Conservation (phyloP, 2,797 vertebrate genomes). For the Danionella dracula region DNA sequence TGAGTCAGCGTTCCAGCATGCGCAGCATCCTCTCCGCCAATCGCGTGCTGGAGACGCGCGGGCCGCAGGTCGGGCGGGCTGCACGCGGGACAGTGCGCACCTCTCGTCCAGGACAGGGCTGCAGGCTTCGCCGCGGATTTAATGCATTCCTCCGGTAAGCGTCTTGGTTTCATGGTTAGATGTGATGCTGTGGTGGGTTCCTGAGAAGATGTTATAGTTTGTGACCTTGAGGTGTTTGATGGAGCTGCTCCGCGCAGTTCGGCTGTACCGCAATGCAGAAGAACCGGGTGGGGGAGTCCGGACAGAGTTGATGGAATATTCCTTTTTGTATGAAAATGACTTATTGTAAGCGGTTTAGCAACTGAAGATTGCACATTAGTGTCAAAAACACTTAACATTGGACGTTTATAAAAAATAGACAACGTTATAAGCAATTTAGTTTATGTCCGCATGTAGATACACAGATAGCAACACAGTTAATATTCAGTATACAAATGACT, state of each 20-base stretch:
- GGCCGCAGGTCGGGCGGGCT: slow-evolving; percentile 46
- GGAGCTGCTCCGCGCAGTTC: not conserved
- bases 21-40: slow-evolving; percentile 53
- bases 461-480: too few species aligned
- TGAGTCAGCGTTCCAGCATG: slow-evolving; percentile 40
- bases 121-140: slow-evolving; percentile 39
- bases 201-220: not conserved
- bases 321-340: too few species aligned
- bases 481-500: too few species aligned
- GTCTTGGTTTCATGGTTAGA: not conserved
- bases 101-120: slow-evolving; percentile 54
- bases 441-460: too few species aligned
- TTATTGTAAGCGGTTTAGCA: too few species aligned
- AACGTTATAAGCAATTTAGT: too few species aligned
- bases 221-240: not conserved
- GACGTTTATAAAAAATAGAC: too few species aligned
- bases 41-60: slow-evolving; percentile 57
- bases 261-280: slow-evolving; percentile 75
- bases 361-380: too few species aligned
- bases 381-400: too few species aligned
- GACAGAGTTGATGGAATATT: slow-evolving; percentile 35
- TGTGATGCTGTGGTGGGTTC: not conserved
- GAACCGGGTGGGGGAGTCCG: slow-evolving; percentile 22
- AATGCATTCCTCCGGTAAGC: slow-evolving; percentile 59
- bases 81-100: slow-evolving; percentile 55